Base-by-base conservation (phyloP, 2,797 vertebrate species). In the Trachops cirrhosus region DNA sequence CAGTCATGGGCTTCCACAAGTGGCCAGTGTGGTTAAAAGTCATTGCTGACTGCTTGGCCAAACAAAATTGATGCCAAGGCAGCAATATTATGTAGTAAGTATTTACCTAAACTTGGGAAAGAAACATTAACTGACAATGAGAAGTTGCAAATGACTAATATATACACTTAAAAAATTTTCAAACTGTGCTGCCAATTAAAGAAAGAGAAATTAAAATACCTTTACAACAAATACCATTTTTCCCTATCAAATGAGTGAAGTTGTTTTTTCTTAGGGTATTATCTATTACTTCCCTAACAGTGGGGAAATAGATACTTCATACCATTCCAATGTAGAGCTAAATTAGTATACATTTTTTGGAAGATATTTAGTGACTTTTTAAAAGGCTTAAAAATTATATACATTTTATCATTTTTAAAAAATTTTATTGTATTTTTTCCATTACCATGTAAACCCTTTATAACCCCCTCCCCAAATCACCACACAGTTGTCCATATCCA, bases 111-210 rank as follows among this genome's bases (percentile, higher is more conserved):
- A 50, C 50, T 48, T 59, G 68, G 41, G 24, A 46, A 21, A 77
- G 48, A 77, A 88, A 80, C 64, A 39, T 73, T 64, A 84, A 85
- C 29, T 44, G 77, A 11, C 32, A 62, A 71, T 79, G 14, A 29
- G 8, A 85, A 96, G 75, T 70, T 78, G n/a, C 22, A 93, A 89
- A 84, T 84, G 5, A 90, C 75, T 77, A 86, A 86, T 34, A 82
- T 74, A 79, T 74, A 26, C 8, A 39, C 79, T 41, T 3, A 8
- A 59, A 3, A 97, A 96, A 90, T 68, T 87, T 62, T 87, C 29
- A 95, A 84, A 80, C 6, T 75, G 2, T 57, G 12, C 22, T 84
- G 11, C 15, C 88, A 59, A 71, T 83, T 96, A 92, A 93, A 89
- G 9, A 86, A 93, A 93, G 67, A 9, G 6, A 87, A 91, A 89